phyloP scores from a whole-genome alignment of 2,113 vertebrate species.

The Zosterops lateralis region DNA sequence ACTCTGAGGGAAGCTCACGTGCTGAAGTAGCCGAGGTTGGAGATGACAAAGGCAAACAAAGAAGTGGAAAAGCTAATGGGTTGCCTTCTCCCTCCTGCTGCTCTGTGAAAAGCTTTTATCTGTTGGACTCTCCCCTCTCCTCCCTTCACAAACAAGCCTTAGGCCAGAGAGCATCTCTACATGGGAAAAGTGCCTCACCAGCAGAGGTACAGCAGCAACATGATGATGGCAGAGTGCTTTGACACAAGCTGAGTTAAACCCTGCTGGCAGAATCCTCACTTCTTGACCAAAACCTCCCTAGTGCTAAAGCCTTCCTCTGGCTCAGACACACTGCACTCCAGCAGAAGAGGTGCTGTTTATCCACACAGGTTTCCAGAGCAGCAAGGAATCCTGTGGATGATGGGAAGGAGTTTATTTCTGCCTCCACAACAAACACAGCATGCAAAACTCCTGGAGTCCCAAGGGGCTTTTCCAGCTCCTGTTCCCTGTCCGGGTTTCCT shows the following conservation, averaged over 20 bases:
- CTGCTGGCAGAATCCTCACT: not conserved
- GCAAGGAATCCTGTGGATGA: not conserved
- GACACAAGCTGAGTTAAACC: not conserved
- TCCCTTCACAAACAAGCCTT: constrained; percentile 45
- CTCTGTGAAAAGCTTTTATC: constrained; percentile 38
- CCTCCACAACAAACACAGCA: not conserved
- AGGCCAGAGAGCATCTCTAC: constrained; percentile 9
- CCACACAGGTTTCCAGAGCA: not conserved
- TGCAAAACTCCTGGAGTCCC: not conserved
- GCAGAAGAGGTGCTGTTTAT: rapidly evolving
- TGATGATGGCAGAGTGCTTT: not conserved
- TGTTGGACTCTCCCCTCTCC: constrained; percentile 1
- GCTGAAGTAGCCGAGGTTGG: not conserved
- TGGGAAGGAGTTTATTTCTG: not conserved
- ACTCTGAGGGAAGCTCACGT: not conserved
- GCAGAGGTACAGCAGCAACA: not conserved
- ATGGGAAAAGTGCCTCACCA: not conserved
- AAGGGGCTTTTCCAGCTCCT: not conserved
- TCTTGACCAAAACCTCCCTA: no score
- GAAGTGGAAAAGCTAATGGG: constrained; percentile 17
- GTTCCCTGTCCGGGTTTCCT: not conserved
- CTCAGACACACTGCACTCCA: not conserved
- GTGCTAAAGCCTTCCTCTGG: not conserved
- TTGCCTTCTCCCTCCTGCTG: constrained; percentile 48
- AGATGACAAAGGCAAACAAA: constrained; percentile 15